These are phyloP conservation scores for Urocyon cinereoargenteus DNA, from an alignment of 2,797 vertebrate genomes.

Conservation along the genomic window DNA sequence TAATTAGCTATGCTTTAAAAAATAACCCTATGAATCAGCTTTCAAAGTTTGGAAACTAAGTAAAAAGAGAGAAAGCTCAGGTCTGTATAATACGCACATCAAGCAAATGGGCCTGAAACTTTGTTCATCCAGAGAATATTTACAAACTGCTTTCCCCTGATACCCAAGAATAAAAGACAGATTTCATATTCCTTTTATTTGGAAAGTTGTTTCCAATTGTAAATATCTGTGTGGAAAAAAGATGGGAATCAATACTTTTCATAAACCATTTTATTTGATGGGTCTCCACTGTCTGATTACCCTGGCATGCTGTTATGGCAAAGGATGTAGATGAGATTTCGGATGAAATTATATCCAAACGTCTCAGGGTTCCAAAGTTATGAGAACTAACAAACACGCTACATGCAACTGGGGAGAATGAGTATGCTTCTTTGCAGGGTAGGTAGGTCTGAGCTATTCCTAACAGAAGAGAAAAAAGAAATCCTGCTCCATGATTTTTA, in stretches of 20 bases:
- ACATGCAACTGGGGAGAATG: background rate
- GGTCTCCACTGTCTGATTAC: background rate
- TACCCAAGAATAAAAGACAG: background rate
- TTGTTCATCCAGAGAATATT: background rate
- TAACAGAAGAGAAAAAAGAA: constrained; percentile 4
- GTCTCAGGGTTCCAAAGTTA: background rate
- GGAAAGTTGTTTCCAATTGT: constrained; percentile 40
- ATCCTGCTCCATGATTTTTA: constrained; percentile 22
- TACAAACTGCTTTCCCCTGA: background rate
- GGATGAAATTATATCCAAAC: background rate
- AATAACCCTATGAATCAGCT: constrained; percentile 68
- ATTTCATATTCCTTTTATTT: constrained; percentile 27
- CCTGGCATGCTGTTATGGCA: background rate
- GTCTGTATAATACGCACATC: constrained; percentile 32
- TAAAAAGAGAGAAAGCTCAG: constrained; percentile 48
- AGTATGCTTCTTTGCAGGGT: background rate
- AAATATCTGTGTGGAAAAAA: background rate
- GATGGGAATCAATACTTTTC: background rate
- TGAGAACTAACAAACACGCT: constrained; percentile 26
- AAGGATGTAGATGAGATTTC: background rate
- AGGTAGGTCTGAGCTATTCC: background rate
- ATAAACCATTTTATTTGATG: background rate
- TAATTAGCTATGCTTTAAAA: constrained; percentile 65
- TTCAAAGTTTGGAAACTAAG: constrained; percentile 34
- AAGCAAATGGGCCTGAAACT: constrained; percentile 17